Evolutionary conservation across 2,113 vertebrate species (phyloP), one percentile per base, ranked within the genome.

Genomic region (Eublepharis macularius): DNA sequence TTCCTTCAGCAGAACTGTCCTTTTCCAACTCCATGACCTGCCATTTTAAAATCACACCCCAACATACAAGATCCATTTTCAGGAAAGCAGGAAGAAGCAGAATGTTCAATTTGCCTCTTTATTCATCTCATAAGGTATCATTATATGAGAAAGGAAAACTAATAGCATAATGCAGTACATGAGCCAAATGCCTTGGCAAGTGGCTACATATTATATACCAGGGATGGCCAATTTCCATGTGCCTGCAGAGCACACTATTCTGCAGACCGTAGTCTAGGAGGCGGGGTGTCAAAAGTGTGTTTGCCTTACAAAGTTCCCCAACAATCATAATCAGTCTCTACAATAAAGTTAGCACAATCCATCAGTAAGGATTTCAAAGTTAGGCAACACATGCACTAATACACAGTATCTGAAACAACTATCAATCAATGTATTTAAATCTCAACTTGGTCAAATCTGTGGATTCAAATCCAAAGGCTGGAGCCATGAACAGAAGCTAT

Each of bases 101-200:
- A 86, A 0, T 0, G 63, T 66, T 86, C 66, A 4, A 66, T 81
- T 85, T 76, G 8, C 19, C 39, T 87, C 43, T 84, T 17, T 79
- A 12, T 80, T 80, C 80, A 78, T 63, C 89, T 78, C 89, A 12
- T 70, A 86, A 78, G 90, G 3, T 5, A 54, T 76, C 88, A 76
- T 68, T 87, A 9, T 73, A 85, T 73, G 68, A 89, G 76, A 90
- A 85, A 86, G 7, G 16, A 77, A 83, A 91, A 82, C 6, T 87
- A 0, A 10, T 32, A 88, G 69, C 76, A 84, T 85, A 32, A 85
- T 82, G 78, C 68, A 80, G 43, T 26, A 43, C 36, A 36, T 76
- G 77, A 76, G n/a, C 17, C n/a, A 85, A 85, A n/a, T 1, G 9
- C 57, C 69, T 81, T 85, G 65, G 63, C 4, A 92, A 86, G 66